These are phyloP conservation scores for Conistra vaccinii DNA, from an alignment of 2,888 invertebrate genomes.

Conservation along the genomic window DNA sequence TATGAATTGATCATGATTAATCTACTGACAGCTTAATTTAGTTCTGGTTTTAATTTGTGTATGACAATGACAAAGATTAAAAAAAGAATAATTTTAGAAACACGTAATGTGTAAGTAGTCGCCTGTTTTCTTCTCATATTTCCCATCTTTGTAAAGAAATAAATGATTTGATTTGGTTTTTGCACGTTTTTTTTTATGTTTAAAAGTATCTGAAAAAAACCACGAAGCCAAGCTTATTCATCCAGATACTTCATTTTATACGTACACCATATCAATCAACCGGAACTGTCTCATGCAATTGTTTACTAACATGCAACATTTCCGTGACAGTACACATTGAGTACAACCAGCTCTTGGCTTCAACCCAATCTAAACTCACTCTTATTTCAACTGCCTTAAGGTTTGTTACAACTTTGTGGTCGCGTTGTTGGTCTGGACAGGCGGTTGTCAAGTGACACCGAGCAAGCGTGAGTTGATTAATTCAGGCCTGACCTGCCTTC, in stretches of 20 bases:
- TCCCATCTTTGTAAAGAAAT: background rate
- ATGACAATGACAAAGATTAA: background rate
- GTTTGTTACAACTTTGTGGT: conserved; percentile 43
- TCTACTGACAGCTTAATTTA: conserved; percentile 47
- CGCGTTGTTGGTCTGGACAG: conserved; percentile 61
- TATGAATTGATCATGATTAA: conserved; percentile 66
- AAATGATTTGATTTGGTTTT: background rate
- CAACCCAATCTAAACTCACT: conserved; percentile 15
- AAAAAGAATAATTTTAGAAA: background rate
- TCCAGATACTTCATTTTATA: conserved; percentile 30
- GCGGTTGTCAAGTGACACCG: conserved; percentile 74
- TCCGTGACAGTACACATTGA: conserved; percentile 63
- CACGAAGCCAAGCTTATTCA: background rate
- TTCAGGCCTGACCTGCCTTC: conserved; percentile 76
- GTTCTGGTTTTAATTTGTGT: conserved; percentile 1
- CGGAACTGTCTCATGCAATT: conserved; percentile 66
- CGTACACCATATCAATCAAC: conserved; percentile 61
- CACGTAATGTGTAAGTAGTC: background rate
- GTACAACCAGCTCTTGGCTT: conserved; percentile 47
- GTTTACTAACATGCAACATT: conserved; percentile 69
- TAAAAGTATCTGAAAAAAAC: background rate
- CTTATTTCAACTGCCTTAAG: conserved; percentile 36
- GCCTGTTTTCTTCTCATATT: background rate
- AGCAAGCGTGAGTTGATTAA: conserved; percentile 77
- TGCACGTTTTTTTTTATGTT: background rate